Base-by-base conservation (phyloP, 2,888 invertebrate genomes). In the Netelia melanura region DNA sequence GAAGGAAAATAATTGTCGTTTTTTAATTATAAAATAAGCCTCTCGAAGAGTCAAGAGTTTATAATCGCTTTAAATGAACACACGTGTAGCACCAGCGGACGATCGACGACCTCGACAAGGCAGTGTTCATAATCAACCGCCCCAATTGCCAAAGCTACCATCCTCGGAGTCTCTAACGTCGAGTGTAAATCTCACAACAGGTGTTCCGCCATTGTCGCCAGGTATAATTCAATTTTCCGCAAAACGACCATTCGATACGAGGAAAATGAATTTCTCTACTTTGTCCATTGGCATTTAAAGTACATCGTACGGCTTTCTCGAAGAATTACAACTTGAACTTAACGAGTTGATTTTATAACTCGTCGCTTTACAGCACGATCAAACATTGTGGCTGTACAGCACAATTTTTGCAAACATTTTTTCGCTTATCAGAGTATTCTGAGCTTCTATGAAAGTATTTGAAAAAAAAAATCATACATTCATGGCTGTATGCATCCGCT, bases 111-210 rank as follows among this genome's bases (percentile, higher is more conserved):
- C 90, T 86, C 91, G 93, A 85, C 89, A 92, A 83, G 90, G 91
- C 72, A 91, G 92, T 89, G 89, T 88, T 83, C 92, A 92, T 84
- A 90, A 90, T 86, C 89, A 91, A 85, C 87, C 89, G 30, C 89
- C 91, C 79, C 87, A 87, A 83, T 90, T 93, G 89, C 89, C 93
- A 71, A 93, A 93, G 88, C 92, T 93, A 89, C 92, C 93, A 87
- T 93, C 93, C 68, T 92, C 93, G 54, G 93, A 93, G 89, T 93
- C 93, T 72, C 90, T 93, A 84, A 89, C 91, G 43, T 89, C 92
- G 85, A 92, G 90, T 87, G 89, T 91, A 88, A 92, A 91, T 89
- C 88, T 91, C 83, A 87, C 90, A 79, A 84, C 91, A 75, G 88
- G 90, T 86, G 90, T 88, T 85, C 89, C 90, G 62, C 92, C 93